Conservation (phyloP, 2,797 vertebrate genomes). For the Xiphorhynchus erythropygius region DNA sequence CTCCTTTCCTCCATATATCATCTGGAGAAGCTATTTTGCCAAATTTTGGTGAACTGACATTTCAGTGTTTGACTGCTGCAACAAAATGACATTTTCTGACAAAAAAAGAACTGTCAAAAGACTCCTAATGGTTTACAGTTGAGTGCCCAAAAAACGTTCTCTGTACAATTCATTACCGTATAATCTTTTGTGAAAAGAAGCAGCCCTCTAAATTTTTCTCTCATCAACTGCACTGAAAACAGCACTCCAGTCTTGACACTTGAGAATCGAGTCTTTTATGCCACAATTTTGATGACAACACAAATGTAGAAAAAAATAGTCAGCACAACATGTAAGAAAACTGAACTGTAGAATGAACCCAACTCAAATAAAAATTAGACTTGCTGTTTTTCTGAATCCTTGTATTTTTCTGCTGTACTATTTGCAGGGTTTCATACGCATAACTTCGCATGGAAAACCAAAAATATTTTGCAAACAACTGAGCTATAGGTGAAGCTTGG, state of each 20-base stretch:
- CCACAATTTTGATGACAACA: background rate
- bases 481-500: background rate
- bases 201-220: background rate
- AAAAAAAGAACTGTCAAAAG: background rate
- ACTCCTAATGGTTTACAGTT: background rate
- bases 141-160: background rate
- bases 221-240: background rate
- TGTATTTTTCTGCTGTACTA: background rate
- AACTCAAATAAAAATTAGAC: background rate
- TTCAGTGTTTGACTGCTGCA: background rate
- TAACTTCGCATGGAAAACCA: background rate
- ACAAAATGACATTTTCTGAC: conserved; percentile 32
- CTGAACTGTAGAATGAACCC: background rate
- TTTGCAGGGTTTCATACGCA: background rate
- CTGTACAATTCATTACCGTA: background rate
- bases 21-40: conserved; percentile 38
- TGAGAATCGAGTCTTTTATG: background rate
- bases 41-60: conserved; percentile 52
- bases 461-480: background rate
- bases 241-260: background rate
- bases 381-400: background rate
- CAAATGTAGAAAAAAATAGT: background rate
- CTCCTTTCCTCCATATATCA: conserved; percentile 13
- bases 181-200: background rate
- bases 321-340: background rate